These are phyloP conservation scores for Smittia aterrima DNA, from an alignment of 2,888 invertebrate genomes.

Conservation along the genomic window DNA sequence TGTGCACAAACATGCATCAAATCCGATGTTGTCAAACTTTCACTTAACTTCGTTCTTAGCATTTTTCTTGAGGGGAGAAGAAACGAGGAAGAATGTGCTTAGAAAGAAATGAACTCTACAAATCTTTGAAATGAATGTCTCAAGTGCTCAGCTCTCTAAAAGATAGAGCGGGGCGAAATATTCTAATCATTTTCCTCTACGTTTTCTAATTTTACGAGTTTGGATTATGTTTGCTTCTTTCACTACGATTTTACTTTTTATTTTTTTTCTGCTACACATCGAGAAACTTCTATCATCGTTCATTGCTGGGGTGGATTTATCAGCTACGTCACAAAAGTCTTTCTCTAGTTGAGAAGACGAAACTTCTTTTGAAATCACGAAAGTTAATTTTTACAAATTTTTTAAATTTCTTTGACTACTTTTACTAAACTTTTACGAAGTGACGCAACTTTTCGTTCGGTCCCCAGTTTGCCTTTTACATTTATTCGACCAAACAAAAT, in stretches of 20 bases:
- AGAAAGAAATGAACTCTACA: background rate
- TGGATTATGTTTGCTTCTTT: background rate
- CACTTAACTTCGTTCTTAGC: background rate
- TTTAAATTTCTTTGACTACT: too few species aligned
- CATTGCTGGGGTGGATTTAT: background rate
- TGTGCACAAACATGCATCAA: background rate
- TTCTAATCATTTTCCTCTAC: constrained; percentile 7
- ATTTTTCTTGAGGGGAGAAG: background rate
- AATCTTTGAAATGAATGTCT: background rate
- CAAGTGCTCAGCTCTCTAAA: background rate
- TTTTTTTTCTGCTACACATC: background rate
- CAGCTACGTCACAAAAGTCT: background rate
- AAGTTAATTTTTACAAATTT: too few species aligned
- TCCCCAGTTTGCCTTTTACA: too few species aligned
- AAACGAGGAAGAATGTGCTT: background rate
- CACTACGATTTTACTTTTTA: background rate
- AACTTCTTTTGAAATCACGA: too few species aligned
- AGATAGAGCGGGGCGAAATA: background rate
- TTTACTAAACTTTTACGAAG: background rate
- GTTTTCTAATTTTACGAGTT: background rate
- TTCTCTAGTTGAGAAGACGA: too few species aligned
- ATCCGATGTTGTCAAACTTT: background rate
- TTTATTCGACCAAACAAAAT: constrained; percentile 1
- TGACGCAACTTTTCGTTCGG: too few species aligned
- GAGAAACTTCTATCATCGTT: background rate